Percentiles rank a stretch among this genome's conserved stretches.
phyloP scores from a whole-genome alignment of 2,888 invertebrate species.

The Heliconius cydno region DNA sequence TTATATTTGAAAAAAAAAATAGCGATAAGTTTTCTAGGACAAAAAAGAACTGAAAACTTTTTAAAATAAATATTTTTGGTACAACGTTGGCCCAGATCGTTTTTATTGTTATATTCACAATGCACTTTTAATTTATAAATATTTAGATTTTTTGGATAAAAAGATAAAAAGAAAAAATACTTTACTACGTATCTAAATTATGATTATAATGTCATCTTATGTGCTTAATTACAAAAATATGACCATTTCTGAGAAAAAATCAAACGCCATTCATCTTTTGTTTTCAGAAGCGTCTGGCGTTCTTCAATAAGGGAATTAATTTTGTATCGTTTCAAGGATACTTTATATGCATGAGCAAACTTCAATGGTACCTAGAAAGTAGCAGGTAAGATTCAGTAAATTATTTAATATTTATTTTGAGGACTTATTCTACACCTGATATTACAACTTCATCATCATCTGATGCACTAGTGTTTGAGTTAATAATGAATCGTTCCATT shows the following conservation, averaged over 20 bases:
- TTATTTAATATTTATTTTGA: not conserved
- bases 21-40: not conserved
- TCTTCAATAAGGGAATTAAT: constrained; percentile 14
- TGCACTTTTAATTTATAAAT: not conserved
- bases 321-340: not conserved
- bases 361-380: not conserved
- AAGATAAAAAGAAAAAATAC: no score
- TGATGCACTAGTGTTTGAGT: no score
- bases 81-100: not conserved
- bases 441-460: no score
- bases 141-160: no score
- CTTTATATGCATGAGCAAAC: constrained; percentile 5
- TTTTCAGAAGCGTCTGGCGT: constrained; percentile 5
- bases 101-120: not conserved
- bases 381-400: not conserved
- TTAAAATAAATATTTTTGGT: not conserved
- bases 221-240: not conserved
- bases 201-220: no score
- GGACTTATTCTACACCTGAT: no score
- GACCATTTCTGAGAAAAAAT: not conserved
- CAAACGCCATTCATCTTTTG: constrained; percentile 19
- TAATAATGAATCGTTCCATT: no score
- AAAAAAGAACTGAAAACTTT: not conserved
- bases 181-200: no score
- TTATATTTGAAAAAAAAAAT: not conserved